phyloP scores from a whole-genome alignment of 2,888 invertebrate species.

The Zele albiditarsus region DNA sequence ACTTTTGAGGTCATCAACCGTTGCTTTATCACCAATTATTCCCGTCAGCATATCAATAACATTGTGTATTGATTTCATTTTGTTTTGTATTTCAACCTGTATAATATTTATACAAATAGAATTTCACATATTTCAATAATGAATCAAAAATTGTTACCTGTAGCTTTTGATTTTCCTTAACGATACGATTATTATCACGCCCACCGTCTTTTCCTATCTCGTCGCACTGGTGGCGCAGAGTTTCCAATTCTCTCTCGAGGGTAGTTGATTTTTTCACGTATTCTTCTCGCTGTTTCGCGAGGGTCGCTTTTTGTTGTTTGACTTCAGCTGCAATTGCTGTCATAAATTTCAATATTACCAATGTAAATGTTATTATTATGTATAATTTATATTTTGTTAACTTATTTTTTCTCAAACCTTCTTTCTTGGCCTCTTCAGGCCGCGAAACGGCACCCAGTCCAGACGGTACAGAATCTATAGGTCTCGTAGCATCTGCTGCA shows the following conservation, averaged over 20 bases:
- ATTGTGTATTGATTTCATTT: slow-evolving; percentile 87
- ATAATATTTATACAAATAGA: slow-evolving; percentile 42
- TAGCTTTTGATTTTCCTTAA: slow-evolving; percentile 87
- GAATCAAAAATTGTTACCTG: slow-evolving; percentile 78
- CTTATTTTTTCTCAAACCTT: slow-evolving; percentile 60
- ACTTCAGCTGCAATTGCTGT: slow-evolving; percentile 86
- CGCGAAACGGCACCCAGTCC: slow-evolving; percentile 57
- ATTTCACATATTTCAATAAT: neutral
- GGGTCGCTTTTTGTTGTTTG: slow-evolving; percentile 86
- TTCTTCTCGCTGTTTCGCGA: slow-evolving; percentile 86
- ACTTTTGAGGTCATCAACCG: slow-evolving; percentile 70
- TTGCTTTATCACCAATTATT: slow-evolving; percentile 84
- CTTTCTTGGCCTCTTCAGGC: slow-evolving; percentile 71
- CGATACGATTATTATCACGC: slow-evolving; percentile 84
- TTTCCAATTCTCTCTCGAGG: slow-evolving; percentile 85
- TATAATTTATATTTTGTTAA: slow-evolving; percentile 1
- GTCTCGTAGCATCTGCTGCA: slow-evolving; percentile 57
- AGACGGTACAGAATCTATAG: slow-evolving; percentile 58
- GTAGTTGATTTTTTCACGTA: slow-evolving; percentile 84
- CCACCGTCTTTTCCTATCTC: slow-evolving; percentile 84
- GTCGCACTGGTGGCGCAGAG: slow-evolving; percentile 84
- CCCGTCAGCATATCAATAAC: slow-evolving; percentile 91
- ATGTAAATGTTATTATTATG: slow-evolving; percentile 37
- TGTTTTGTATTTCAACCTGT: slow-evolving; percentile 85
- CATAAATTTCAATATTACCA: slow-evolving; percentile 44